phyloP scores from a whole-genome alignment of 2,797 vertebrate species.

The Pantherophis alleghaniensis region DNA sequence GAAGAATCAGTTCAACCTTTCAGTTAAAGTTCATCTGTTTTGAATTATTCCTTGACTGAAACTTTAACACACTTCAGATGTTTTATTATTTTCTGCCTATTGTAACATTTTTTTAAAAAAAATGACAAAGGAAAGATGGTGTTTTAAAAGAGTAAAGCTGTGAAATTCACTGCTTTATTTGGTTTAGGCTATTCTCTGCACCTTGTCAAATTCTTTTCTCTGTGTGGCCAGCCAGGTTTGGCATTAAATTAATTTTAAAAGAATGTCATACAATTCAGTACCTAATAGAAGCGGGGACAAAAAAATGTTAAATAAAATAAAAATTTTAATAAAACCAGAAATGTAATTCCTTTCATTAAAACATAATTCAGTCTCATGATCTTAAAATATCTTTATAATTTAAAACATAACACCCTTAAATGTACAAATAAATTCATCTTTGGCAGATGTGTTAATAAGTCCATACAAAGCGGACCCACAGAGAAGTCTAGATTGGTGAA shows the following conservation, averaged over 20 bases:
- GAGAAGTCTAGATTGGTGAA: slow-evolving; percentile 32
- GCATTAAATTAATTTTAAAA: slow-evolving; percentile 35
- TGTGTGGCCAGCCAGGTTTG: not conserved
- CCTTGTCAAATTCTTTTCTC: slow-evolving; percentile 8
- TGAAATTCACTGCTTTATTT: not conserved
- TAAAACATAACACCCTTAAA: slow-evolving; percentile 64
- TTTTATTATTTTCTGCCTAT: not conserved
- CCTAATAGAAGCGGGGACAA: slow-evolving; percentile 46
- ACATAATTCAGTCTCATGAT: slow-evolving; percentile 63
- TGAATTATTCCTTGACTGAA: not conserved
- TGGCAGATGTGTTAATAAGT: slow-evolving; percentile 66
- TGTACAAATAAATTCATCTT: slow-evolving; percentile 62
- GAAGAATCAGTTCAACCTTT: not conserved
- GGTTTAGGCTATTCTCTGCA: not conserved
- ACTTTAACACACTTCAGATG: not conserved
- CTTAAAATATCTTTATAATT: slow-evolving; percentile 70
- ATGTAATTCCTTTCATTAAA: slow-evolving; percentile 52
- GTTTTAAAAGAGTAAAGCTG: slow-evolving; percentile 5
- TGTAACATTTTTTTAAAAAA: not conserved
- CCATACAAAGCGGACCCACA: slow-evolving; percentile 48
- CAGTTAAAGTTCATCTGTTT: not conserved
- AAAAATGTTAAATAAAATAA: slow-evolving; percentile 56
- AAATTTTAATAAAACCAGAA: slow-evolving; percentile 56
- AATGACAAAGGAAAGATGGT: not conserved
- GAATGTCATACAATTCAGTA: slow-evolving; percentile 28